Evolutionary conservation across 2,113 vertebrate species (phyloP).

Genomic region (Scopus umbretta): DNA sequence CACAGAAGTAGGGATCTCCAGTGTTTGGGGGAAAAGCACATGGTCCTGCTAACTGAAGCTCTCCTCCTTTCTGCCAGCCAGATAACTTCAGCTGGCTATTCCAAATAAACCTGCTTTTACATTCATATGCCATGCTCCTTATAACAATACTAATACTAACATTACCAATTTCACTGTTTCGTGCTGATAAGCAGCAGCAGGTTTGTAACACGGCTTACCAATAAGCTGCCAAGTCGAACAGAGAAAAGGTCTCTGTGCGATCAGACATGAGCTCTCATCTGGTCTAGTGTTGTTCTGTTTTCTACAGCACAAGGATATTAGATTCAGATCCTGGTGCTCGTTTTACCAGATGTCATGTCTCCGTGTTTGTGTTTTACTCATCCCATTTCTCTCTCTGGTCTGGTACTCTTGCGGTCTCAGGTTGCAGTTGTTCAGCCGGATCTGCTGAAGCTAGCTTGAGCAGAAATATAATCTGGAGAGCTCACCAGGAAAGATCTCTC

Average conservation of each 20-base stretch:
- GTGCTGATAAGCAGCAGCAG: neutral
- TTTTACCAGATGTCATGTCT: neutral
- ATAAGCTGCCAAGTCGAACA: fast-evolving
- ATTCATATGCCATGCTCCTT: neutral
- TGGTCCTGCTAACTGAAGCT: neutral
- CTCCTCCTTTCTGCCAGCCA: neutral
- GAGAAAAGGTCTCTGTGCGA: neutral
- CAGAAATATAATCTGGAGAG: neutral
- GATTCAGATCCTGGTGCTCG: neutral
- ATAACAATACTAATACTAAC: neutral
- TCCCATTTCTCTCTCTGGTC: neutral
- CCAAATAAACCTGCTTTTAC: neutral
- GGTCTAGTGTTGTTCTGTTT: neutral
- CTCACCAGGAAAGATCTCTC: neutral
- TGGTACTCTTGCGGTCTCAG: neutral
- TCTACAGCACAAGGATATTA: neutral
- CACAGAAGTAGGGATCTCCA: too few species aligned
- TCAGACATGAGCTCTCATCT: neutral
- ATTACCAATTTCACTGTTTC: neutral
- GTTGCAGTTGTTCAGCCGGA: neutral
- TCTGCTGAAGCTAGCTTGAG: neutral
- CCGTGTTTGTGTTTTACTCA: neutral
- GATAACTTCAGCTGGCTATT: neutral
- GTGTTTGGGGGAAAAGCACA: neutral
- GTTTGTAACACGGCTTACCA: neutral